These are phyloP conservation scores for Pleuronectes platessa DNA, from an alignment of 2,113 vertebrate species.

Conservation along the genomic window DNA sequence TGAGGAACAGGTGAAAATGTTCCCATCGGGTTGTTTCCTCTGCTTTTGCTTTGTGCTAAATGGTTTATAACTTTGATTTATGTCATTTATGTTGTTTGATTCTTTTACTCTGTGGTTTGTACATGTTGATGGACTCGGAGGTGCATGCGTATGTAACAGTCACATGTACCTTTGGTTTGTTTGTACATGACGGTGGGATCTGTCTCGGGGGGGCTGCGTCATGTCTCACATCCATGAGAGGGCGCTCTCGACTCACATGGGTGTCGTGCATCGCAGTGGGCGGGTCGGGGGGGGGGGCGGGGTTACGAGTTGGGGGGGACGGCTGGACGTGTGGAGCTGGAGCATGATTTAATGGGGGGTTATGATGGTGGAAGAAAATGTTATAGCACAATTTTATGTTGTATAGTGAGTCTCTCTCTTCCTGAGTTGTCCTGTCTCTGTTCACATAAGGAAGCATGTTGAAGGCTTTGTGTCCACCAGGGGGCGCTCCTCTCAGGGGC, in stretches of 20 bases:
- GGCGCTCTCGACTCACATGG: no score
- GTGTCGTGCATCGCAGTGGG: no score
- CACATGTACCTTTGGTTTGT: no score
- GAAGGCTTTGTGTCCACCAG: constrained; percentile 30
- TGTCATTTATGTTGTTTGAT: no score
- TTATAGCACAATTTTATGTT: constrained; percentile 45
- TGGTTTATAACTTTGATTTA: background rate
- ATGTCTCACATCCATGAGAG: no score
- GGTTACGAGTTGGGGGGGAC: background rate
- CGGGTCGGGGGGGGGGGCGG: background rate
- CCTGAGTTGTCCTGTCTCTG: background rate
- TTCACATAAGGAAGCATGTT: background rate
- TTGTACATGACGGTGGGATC: no score
- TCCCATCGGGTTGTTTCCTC: constrained; percentile 30
- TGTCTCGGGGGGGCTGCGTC: no score
- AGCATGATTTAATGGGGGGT: constrained; percentile 30
- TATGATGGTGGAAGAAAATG: constrained; percentile 46
- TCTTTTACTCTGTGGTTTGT: background rate
- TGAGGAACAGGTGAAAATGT: background rate
- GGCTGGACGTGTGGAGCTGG: constrained; percentile 4
- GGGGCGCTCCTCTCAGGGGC: background rate
- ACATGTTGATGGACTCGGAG: background rate
- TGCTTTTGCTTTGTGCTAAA: background rate
- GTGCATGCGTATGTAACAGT: no score
- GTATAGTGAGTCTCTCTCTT: constrained; percentile 1